Percentiles rank a stretch among this genome's conserved stretches.
Evolutionary conservation across 2,888 invertebrate genomes (phyloP).

Genomic region (Hermaeophaga mercurialis): DNA sequence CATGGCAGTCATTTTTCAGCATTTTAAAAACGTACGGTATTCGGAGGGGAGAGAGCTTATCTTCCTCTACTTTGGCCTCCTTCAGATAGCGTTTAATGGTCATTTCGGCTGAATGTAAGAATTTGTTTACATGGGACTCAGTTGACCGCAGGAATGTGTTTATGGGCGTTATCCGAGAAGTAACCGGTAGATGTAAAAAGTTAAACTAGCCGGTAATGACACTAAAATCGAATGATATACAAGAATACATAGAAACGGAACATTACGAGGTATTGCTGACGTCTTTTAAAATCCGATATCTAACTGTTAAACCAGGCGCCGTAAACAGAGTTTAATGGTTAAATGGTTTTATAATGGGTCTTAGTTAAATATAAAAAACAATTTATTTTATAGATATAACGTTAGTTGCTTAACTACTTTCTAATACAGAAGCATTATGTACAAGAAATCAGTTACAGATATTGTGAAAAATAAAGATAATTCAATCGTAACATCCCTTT

Average conservation of each 20-base stretch:
- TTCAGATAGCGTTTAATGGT: slow-evolving; percentile 13
- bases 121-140: slow-evolving; percentile 18
- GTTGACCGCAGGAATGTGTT: slow-evolving; percentile 10
- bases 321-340: no score
- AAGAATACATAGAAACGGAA: slow-evolving; percentile 8
- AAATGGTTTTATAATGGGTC: no score
- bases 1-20: slow-evolving; percentile 19
- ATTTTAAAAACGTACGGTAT: slow-evolving; percentile 21
- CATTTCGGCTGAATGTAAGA: slow-evolving; percentile 20
- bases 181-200: slow-evolving; percentile 11
- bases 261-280: background rate
- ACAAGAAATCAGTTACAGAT: no score
- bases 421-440: no score
- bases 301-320: background rate
- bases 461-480: no score
- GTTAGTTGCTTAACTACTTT: no score
- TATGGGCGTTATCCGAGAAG: slow-evolving; percentile 15
- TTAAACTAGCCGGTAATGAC: slow-evolving; percentile 1
- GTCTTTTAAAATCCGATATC: background rate
- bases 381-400: no score
- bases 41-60: background rate
- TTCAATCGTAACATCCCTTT: no score
- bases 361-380: no score
- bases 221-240: slow-evolving; percentile 13
- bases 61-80: background rate